Conservation (phyloP, 2,888 invertebrate genomes). For the Terebella lapidaria region DNA sequence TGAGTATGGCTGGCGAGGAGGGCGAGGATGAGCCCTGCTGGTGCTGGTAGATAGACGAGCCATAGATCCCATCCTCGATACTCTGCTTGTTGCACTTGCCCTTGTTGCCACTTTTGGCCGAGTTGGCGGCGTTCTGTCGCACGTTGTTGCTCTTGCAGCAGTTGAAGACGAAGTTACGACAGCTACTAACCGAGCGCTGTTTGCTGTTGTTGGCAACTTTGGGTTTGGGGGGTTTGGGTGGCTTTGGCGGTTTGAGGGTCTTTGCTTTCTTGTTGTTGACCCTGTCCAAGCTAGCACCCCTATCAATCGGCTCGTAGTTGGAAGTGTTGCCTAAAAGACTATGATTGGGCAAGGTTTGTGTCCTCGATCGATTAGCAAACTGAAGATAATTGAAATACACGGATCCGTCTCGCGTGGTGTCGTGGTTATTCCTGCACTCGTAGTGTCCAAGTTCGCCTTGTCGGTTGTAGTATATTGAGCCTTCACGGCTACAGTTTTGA, state of each 20-base stretch:
- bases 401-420: neutral
- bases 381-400: slow-evolving; percentile 1
- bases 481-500: neutral
- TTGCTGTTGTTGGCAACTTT: neutral
- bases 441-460: neutral
- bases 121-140: neutral
- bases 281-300: neutral
- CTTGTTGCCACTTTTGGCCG: neutral
- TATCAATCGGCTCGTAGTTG: neutral
- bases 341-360: neutral
- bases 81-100: neutral
- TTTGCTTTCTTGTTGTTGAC: neutral
- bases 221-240: neutral
- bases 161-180: neutral
- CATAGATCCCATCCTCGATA: neutral
- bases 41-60: neutral
- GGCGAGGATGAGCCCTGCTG: neutral
- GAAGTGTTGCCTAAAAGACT: neutral
- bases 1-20: neutral
- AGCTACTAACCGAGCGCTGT: neutral
- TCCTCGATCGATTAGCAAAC: neutral
- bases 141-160: neutral
- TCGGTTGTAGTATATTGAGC: neutral
- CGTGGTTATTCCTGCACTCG: neutral
- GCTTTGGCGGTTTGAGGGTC: neutral